A percentile compares a stretch with the other conserved stretches of the same genome.
Evolutionary conservation across 2,113 vertebrate species (phyloP).

Genomic region (Rhagologus leucostigma): DNA sequence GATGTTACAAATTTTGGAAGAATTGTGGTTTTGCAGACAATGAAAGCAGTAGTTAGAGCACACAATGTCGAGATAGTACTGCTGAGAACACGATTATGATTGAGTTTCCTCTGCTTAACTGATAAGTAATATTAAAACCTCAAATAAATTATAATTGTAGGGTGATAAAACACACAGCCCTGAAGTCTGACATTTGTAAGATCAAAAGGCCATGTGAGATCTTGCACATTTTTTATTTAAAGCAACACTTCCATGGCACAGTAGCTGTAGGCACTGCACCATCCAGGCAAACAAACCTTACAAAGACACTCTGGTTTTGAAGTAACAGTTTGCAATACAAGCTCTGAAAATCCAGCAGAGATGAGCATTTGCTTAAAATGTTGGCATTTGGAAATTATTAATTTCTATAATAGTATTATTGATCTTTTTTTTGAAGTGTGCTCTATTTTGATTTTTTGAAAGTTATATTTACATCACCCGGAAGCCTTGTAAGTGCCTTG

Average conservation of each 20-base stretch:
- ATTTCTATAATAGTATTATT: background rate
- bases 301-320: background rate
- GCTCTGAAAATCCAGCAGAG: background rate
- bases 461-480: background rate
- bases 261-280: background rate
- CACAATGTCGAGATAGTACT: background rate
- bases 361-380: background rate
- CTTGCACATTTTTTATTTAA: background rate
- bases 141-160: background rate
- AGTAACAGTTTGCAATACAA: background rate
- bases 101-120: background rate
- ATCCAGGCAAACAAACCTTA: background rate
- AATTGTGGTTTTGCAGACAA: conserved; percentile 38
- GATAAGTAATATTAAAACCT: conserved; percentile 10
- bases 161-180: background rate
- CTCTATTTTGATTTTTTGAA: background rate
- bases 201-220: background rate
- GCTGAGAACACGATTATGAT: background rate
- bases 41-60: background rate
- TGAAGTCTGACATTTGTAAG: background rate
- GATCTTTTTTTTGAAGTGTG: background rate
- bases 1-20: conserved; percentile 20
- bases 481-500: background rate
- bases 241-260: background rate
- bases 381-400: background rate